Evolutionary conservation across 1,140 invertebrate genomes (phyloP).

Genomic region (Drosophila biarmipes): DNA sequence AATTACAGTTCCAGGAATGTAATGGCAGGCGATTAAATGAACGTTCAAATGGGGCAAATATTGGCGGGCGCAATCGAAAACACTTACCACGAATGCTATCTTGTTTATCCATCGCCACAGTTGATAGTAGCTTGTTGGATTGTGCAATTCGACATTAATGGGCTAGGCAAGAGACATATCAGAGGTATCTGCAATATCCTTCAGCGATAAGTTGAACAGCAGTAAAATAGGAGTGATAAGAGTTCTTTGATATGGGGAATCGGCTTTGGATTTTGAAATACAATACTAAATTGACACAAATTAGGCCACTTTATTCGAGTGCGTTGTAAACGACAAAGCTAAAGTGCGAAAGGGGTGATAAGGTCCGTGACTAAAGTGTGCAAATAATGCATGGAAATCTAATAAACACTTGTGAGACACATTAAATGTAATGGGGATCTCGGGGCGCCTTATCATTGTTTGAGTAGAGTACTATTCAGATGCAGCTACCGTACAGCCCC

Average conservation of each 20-base stretch:
- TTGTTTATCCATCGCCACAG: conserved; percentile 26
- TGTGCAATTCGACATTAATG: conserved; percentile 25
- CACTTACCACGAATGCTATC: conserved; percentile 31
- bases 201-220: conserved; percentile 16
- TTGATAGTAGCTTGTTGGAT: conserved; percentile 27
- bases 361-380: conserved; percentile 6
- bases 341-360: conserved; percentile 14
- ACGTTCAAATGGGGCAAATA: conserved; percentile 4
- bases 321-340: conserved; percentile 16
- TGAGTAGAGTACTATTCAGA: conserved; percentile 11
- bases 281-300: conserved; percentile 26
- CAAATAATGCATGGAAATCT: conserved; percentile 24
- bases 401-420: conserved; percentile 47
- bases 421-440: conserved; percentile 52
- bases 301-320: conserved; percentile 15
- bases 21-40: conserved; percentile 22
- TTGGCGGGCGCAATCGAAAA: conserved; percentile 6
- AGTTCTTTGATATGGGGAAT: conserved; percentile 1
- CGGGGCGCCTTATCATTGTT: conserved; percentile 42
- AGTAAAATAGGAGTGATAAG: conserved; percentile 13
- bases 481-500: conserved; percentile 23
- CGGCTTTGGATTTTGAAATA: background rate
- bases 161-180: conserved; percentile 32
- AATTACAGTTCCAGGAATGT: conserved; percentile 12
- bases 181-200: conserved; percentile 18